These are phyloP conservation scores for Macrochelys suwanniensis DNA, from an alignment of 2,797 vertebrate genomes.

Conservation along the genomic window DNA sequence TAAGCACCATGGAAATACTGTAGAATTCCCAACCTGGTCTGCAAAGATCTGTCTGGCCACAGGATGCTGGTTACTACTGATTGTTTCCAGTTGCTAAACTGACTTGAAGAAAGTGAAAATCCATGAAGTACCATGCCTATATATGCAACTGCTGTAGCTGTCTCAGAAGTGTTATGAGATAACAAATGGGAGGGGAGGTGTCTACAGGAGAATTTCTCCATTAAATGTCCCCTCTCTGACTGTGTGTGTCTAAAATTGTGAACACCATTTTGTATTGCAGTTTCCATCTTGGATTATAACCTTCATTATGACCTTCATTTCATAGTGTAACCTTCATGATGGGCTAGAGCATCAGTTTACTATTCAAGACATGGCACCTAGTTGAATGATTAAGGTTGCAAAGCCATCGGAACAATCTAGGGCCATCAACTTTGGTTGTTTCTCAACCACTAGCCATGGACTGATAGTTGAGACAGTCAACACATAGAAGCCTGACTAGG, in stretches of 20 bases:
- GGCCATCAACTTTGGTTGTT: neutral
- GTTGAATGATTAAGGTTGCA: neutral
- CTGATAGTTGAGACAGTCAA: neutral
- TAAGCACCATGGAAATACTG: no score
- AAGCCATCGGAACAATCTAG: neutral
- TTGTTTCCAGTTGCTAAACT: neutral
- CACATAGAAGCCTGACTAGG: neutral
- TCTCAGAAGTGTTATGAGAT: neutral
- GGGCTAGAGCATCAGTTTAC: no score
- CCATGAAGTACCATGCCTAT: rapidly evolving
- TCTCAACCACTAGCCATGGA: neutral
- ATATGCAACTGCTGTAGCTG: neutral
- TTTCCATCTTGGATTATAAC: neutral
- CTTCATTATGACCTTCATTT: rapidly evolving
- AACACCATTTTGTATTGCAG: rapidly evolving
- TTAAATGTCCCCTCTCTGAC: neutral
- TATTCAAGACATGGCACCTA: neutral
- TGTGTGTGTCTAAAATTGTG: rapidly evolving
- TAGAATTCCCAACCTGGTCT: no score
- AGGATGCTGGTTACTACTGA: neutral
- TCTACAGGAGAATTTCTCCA: rapidly evolving
- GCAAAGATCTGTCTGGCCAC: no score
- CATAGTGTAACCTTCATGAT: no score
- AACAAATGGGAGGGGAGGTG: neutral
- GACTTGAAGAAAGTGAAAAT: neutral